Evolutionary conservation across 2,113 vertebrate genomes (phyloP).

Genomic region (Rostratula benghalensis): DNA sequence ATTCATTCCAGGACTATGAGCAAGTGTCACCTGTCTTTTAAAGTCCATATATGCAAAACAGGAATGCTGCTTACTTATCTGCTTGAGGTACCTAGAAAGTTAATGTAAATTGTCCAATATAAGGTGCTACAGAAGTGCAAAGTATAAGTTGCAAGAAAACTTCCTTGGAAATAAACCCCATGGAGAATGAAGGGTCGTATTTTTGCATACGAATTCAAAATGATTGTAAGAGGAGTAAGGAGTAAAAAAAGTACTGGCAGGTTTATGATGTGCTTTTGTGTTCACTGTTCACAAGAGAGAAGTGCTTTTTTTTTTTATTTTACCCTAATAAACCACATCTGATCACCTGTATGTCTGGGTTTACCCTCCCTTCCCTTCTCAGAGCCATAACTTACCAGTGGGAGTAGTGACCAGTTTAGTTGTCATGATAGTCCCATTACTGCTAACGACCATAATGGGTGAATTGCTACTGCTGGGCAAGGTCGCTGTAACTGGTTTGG

Average conservation of each 20-base stretch:
- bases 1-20: slow-evolving; percentile 28
- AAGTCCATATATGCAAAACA: not conserved
- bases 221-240: not conserved
- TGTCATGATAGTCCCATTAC: slow-evolving; percentile 98
- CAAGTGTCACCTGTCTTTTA: not conserved
- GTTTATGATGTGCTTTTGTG: not conserved
- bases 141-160: not conserved
- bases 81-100: not conserved
- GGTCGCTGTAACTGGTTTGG: slow-evolving; percentile 91
- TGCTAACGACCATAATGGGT: slow-evolving; percentile 99
- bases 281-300: not conserved
- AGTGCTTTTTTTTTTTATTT: not conserved
- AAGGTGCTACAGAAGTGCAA: slow-evolving; percentile 61
- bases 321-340: not conserved
- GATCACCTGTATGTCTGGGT: not conserved
- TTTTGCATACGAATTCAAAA: not conserved
- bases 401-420: slow-evolving; percentile 95
- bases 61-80: not conserved
- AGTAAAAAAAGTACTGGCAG: not conserved
- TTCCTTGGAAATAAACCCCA: not conserved
- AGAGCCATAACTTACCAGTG: slow-evolving; percentile 83
- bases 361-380: slow-evolving; percentile 66
- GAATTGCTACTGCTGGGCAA: slow-evolving; percentile 92
- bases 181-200: not conserved
- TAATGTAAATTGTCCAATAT: not conserved